Base-by-base conservation (phyloP, 2,113 vertebrate species). In the Acrocephalus arundinaceus region DNA sequence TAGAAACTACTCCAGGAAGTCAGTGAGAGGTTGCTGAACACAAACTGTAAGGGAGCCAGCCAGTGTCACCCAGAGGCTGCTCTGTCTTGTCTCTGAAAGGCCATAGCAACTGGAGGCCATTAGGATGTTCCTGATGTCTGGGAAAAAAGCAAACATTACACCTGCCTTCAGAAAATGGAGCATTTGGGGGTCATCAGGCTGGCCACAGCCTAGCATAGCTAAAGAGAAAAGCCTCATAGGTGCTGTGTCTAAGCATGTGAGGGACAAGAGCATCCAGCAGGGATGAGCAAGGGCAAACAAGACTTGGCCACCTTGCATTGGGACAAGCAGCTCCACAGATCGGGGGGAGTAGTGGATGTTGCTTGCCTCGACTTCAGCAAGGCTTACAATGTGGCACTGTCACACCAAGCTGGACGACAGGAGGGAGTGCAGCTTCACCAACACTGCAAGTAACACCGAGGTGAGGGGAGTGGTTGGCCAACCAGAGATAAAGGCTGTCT, bases 31-130 rank as follows among this genome's bases (percentile, higher is more conserved):
- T 62, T 52, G 62, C 37, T 61, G 30, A 70, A 48, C 27, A 55
- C 24, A 3, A 2, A 30, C 48, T 0, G 1, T 10, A 57, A 66
- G 31, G 22, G 27, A 80, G 30, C 6, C 0, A 0, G 55, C 9
- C 0, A 0, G 15, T 13, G 10, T 37, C 71, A 75, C 39, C 1
- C 1, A 30, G 19, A 48, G 22, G 22, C 11, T 61, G 67, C n/a
- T 35, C n/a, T 4, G n/a, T 48, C 13, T 31, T 20, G 4, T 52
- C 27, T 77, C 45, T 80, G 68, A 76, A 43, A 84, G 43, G 59
- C 57, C 51, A 11, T 3, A 25, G 68, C 39, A 85, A n/a, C 15
- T 21, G 17, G 58, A 88, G 52, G 23, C 23, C 41, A 48, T 30
- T 17, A 65, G 39, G n/a, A 62, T 45, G 27, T 7, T 81, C 61